Evolutionary conservation across 1,140 invertebrate genomes (phyloP).

Genomic region (Bombus superbus): DNA sequence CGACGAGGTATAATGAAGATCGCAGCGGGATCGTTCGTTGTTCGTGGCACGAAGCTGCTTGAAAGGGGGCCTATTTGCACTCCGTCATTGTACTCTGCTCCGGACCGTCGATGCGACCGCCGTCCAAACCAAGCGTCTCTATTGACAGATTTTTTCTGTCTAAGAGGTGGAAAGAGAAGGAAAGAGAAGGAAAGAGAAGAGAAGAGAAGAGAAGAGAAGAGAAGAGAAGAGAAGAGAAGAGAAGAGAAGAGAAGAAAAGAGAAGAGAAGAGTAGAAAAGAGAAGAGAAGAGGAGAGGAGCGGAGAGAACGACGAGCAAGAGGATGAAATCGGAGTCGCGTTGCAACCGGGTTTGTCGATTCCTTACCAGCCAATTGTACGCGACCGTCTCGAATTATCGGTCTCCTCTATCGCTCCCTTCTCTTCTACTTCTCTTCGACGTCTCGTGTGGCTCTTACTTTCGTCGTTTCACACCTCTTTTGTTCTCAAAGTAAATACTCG

Average conservation of each 20-base stretch:
- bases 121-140: slow-evolving; percentile 55
- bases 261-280: too few relatives aligned
- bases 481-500: neutral
- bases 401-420: neutral
- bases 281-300: slow-evolving; percentile 18
- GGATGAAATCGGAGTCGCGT: neutral
- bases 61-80: slow-evolving; percentile 71
- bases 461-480: neutral
- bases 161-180: slow-evolving; percentile 45
- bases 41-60: slow-evolving; percentile 54
- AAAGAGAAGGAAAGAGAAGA: too few relatives aligned
- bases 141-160: slow-evolving; percentile 72
- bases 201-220: too few relatives aligned
- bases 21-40: slow-evolving; percentile 68
- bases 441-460: too few relatives aligned
- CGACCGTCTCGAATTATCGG: neutral
- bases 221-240: slow-evolving; percentile 8
- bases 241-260: neutral
- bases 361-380: slow-evolving; percentile 20
- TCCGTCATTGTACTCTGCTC: slow-evolving; percentile 67
- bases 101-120: slow-evolving; percentile 43
- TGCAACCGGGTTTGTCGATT: slow-evolving; percentile 61
- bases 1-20: slow-evolving; percentile 67
- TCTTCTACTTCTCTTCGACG: neutral
- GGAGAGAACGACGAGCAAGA: slow-evolving; percentile 5